Conservation (phyloP, 2,888 invertebrate genomes). For the Punctoribates punctum region DNA sequence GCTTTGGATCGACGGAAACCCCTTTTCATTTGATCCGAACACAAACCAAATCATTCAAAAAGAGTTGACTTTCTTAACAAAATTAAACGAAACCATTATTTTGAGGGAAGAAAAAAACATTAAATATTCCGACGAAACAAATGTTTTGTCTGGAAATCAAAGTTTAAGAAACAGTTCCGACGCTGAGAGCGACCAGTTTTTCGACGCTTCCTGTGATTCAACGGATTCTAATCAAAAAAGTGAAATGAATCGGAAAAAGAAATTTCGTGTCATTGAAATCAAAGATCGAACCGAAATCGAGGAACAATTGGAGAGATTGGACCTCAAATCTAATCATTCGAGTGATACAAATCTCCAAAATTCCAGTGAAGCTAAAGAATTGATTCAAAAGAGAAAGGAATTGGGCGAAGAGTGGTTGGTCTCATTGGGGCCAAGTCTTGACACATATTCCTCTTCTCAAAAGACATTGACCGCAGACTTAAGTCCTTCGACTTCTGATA, state of each 20-base stretch:
- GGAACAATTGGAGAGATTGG: not conserved
- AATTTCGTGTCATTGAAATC: not conserved
- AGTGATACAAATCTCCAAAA: not conserved
- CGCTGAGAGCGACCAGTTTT: not conserved
- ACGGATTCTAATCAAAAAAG: not conserved
- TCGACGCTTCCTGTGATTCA: not conserved
- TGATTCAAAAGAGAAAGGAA: conserved; percentile 30
- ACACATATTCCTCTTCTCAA: not conserved
- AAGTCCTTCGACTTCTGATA: too few relatives aligned
- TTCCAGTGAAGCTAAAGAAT: conserved; percentile 20
- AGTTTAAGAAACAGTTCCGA: not conserved
- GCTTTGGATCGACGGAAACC: conserved; percentile 39
- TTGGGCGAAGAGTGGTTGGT: conserved; percentile 38
- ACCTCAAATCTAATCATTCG: not conserved
- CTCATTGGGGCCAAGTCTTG: conserved; percentile 26
- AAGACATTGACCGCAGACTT: too few relatives aligned
- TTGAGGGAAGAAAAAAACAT: not conserved
- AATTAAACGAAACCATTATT: conserved; percentile 23
- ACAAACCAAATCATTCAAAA: not conserved
- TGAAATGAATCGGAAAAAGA: conserved; percentile 9
- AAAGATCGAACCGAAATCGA: conserved; percentile 3
- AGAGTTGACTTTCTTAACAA: conserved; percentile 20
- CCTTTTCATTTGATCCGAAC: not conserved
- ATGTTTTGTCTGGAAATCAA: not conserved
- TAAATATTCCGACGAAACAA: not conserved